Base-by-base conservation (phyloP, 2,797 vertebrate species). In the Hypotaenidia philippensis region DNA sequence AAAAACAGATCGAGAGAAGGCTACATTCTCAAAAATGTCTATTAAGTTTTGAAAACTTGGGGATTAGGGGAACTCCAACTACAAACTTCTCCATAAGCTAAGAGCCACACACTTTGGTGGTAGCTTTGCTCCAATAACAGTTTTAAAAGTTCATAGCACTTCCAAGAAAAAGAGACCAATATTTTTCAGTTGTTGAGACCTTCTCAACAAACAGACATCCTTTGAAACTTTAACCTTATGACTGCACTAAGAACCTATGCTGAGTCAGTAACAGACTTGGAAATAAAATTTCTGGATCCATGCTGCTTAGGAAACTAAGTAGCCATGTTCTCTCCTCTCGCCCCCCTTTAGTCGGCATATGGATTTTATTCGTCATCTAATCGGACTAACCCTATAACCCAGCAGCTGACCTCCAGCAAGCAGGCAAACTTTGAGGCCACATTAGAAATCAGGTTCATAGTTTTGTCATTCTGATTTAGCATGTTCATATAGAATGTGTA, bases 241-340 rank as follows among this genome's bases (percentile, higher is more conserved):
- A 68, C 64, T 68, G 41, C 57, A 65, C n/a, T 60, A 34, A 81
- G 41, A 89, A 55, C 2, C 1, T 47, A 47, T 27, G 53, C 18
- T 52, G 45, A 81, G 26, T 52, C 31, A 88, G 57, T 61, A 34
- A 74, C 26, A 55, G 47, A 85, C n/a, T 0, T 76, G 32, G 53
- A 94, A 91, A 94, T 53, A 1, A 84, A 84, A 60, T 75, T 87
- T 91, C 55, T 57, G 69, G n/a, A 45, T 91, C 45, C 41, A 93
- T 26, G 14, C 13, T 83, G n/a, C 29, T 87, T 57, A 41, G 21
- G n/a, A 76, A 92, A 52, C 31, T 3, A 53, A 72, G 20, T 0
- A 77, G 57, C 40, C 60, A 26, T 65, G 20, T 16, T 71, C 78
- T 72, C 5, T 44, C 15, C 20, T 76, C 56, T 69, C 6, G 0